Evolutionary conservation across 2,113 vertebrate species (phyloP), one percentile per base, ranked within the genome.

Genomic region (Charadrius vociferus): DNA sequence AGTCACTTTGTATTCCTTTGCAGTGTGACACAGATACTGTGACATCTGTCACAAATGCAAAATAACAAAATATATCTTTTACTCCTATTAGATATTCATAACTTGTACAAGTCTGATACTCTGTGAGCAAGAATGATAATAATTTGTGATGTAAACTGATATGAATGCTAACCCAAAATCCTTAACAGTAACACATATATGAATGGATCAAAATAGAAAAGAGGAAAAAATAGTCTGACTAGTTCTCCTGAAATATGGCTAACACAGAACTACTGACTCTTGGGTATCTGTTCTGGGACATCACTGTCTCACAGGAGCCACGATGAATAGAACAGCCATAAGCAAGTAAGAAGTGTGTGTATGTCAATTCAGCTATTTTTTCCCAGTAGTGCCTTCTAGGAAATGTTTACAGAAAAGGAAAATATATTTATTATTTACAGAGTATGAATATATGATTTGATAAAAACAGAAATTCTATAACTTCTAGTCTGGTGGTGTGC

Each of bases 401-500:
- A 87, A 89, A 19, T 1, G 2, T 29, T 84, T 86, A 65, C 34
- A 72, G 43, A 87, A 93, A 72, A 30, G 13, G 58, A 68, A 96
- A 91, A 65, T 16, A 36, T 13, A 24, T 30, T 14, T 3, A 62
- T 87, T 62, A 70, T 73, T 70, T 90, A 36, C 65, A 86, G 43
- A 47, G 81, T 47, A 30, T 30, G 45, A 66, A 75, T 14, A 14
- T 6, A 29, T 30, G 7, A 61, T 37, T 81, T 75, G 39, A 75
- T 58, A 53, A 65, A 81, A 22, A 11, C 62, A 41, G 8, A 1
- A 21, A 17, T 37, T 18, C 23, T 79, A 82, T 79, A 39, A 16
- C n/a, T 58, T 2, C 0, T 9, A 10, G 36, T 7, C 29, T 19
- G 21, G 32, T 5, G 41, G 0, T 21, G 79, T 59, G 56, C 36